phyloP scores from a whole-genome alignment of 1,140 invertebrate species.

The Scaptomyza pallida region DNA sequence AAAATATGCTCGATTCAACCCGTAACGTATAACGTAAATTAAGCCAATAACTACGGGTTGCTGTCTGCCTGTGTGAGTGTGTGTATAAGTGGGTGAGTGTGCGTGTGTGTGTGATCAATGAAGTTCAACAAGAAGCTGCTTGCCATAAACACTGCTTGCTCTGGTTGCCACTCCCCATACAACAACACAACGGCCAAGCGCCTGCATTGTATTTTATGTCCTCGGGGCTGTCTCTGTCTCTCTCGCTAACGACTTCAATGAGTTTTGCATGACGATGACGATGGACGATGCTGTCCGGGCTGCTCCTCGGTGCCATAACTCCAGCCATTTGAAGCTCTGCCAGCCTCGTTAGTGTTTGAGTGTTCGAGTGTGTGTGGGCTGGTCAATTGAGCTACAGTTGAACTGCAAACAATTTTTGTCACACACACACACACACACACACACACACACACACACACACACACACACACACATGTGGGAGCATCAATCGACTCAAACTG shows the following conservation, averaged over 20 bases:
- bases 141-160: slow-evolving; percentile 7
- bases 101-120: slow-evolving; percentile 64
- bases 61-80: slow-evolving; percentile 20
- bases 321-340: slow-evolving; percentile 27
- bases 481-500: slow-evolving; percentile 8
- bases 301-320: slow-evolving; percentile 26
- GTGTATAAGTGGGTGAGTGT: not conserved
- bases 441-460: slow-evolving; percentile 4
- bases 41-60: slow-evolving; percentile 67
- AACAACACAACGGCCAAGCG: slow-evolving; percentile 8
- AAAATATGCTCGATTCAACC: slow-evolving; percentile 52
- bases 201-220: slow-evolving; percentile 69
- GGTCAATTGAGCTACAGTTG: slow-evolving; percentile 77
- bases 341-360: slow-evolving; percentile 36
- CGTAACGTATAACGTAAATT: slow-evolving; percentile 76
- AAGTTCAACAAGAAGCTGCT: slow-evolving; percentile 37
- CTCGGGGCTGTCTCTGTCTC: slow-evolving; percentile 32
- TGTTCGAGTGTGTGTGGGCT: slow-evolving; percentile 34
- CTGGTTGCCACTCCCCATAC: not conserved
- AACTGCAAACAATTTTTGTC: slow-evolving; percentile 75
- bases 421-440: too few relatives aligned
- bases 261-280: slow-evolving; percentile 76
- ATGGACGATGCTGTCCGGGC: slow-evolving; percentile 34
- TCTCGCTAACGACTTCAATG: slow-evolving; percentile 75
- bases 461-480: too few relatives aligned